These are phyloP conservation scores for Herpetotheres cachinnans DNA, from an alignment of 2,113 vertebrate species.

Conservation along the genomic window DNA sequence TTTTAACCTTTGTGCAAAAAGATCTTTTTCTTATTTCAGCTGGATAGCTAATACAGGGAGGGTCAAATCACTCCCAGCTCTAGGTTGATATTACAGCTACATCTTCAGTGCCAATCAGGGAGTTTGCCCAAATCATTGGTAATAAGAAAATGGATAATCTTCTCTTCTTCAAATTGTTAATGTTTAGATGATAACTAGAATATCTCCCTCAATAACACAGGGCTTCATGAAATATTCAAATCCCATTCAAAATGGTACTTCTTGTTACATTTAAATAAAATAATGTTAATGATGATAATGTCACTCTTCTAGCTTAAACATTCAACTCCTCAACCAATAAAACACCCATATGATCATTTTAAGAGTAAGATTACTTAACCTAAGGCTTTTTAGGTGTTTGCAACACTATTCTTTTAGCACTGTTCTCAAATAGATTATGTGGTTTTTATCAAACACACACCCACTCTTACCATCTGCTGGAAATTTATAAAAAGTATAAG, in stretches of 20 bases:
- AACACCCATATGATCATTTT: slow-evolving; percentile 11
- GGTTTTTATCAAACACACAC: slow-evolving; percentile 58
- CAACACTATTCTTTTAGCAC: slow-evolving; percentile 26
- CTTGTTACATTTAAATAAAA: slow-evolving; percentile 23
- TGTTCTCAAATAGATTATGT: slow-evolving; percentile 60
- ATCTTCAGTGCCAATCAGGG: neutral
- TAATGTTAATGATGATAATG: slow-evolving; percentile 35
- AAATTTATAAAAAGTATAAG: slow-evolving; percentile 60
- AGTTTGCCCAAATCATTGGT: neutral
- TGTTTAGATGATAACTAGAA: neutral
- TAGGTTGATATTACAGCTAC: neutral
- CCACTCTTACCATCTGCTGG: slow-evolving; percentile 58
- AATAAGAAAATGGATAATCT: neutral
- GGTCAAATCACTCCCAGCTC: neutral
- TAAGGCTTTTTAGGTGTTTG: slow-evolving; percentile 56
- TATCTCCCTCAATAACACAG: neutral
- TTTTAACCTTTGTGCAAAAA: neutral
- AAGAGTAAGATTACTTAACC: slow-evolving; percentile 54
- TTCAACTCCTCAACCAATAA: slow-evolving; percentile 34
- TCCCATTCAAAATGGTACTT: neutral
- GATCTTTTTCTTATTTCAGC: neutral
- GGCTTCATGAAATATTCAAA: slow-evolving; percentile 31
- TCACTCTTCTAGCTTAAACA: slow-evolving; percentile 35
- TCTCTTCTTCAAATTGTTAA: neutral
- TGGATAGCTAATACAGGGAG: neutral